Evolutionary conservation across 2,888 invertebrate genomes (phyloP).

Genomic region (Drosophila prostipennis): DNA sequence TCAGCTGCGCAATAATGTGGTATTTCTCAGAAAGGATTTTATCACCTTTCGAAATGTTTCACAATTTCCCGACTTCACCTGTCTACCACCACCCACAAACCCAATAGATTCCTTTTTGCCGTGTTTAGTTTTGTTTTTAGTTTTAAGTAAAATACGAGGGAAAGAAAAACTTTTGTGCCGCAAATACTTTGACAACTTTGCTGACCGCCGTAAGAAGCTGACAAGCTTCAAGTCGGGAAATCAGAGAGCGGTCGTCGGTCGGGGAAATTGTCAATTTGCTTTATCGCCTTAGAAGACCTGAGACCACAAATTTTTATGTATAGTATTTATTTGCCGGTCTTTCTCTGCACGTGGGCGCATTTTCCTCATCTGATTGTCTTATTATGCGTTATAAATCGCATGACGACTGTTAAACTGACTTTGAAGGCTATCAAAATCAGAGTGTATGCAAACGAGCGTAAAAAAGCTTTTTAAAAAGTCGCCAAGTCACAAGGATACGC

Average conservation of each 20-base stretch:
- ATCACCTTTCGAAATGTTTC: slow-evolving; percentile 3
- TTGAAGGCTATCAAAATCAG: slow-evolving; percentile 69
- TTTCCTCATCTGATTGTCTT: slow-evolving; percentile 57
- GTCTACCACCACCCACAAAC: not conserved
- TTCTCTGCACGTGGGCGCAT: slow-evolving; percentile 13
- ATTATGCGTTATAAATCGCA: slow-evolving; percentile 67
- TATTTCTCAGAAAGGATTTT: slow-evolving; percentile 38
- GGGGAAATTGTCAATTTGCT: slow-evolving; percentile 63
- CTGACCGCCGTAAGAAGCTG: slow-evolving; percentile 41
- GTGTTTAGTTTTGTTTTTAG: slow-evolving; percentile 57
- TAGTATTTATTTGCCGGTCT: slow-evolving; percentile 5
- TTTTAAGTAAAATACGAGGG: slow-evolving; percentile 40
- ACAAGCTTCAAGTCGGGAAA: slow-evolving; percentile 48
- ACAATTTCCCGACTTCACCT: slow-evolving; percentile 15
- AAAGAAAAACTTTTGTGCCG: slow-evolving; percentile 62
- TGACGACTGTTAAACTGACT: slow-evolving; percentile 69
- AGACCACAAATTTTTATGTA: slow-evolving; percentile 4
- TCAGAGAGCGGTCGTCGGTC: slow-evolving; percentile 8
- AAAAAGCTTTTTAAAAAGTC: slow-evolving; percentile 67
- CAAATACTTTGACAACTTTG: slow-evolving; percentile 67
- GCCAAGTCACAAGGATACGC: slow-evolving; percentile 45
- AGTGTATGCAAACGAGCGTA: slow-evolving; percentile 74
- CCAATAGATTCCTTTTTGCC: slow-evolving; percentile 27
- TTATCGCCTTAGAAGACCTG: slow-evolving; percentile 56
- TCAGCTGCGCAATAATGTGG: slow-evolving; percentile 6